phyloP scores from a whole-genome alignment of 2,113 vertebrate genomes.

The Tetrax tetrax region DNA sequence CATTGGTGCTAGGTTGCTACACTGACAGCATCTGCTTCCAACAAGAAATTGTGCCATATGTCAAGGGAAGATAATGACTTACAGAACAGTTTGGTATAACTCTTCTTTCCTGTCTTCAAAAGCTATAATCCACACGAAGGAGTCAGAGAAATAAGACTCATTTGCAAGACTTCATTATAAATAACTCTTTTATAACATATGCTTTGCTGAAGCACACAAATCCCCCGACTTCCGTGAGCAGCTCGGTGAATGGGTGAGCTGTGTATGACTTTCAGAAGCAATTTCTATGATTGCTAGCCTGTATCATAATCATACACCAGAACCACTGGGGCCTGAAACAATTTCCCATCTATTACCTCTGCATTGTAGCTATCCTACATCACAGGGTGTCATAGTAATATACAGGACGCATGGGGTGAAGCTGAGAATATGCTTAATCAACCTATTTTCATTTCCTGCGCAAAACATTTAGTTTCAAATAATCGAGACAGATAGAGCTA shows the following conservation, averaged over 20 bases:
- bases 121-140: conserved; percentile 14
- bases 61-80: conserved; percentile 4
- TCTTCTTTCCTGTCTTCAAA: not conserved
- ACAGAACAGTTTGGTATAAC: not conserved
- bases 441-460: not conserved
- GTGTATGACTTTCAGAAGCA: conserved; percentile 14
- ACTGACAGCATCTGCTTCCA: not conserved
- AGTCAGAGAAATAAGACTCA: conserved; percentile 30
- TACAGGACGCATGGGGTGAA: not conserved
- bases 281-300: conserved; percentile 48
- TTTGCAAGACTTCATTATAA: conserved; percentile 46
- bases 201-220: conserved; percentile 25
- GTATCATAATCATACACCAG: not conserved
- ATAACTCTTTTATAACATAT: not conserved
- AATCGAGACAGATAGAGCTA: not conserved
- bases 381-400: not conserved
- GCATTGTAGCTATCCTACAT: not conserved
- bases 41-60: not conserved
- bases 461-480: conserved; percentile 12
- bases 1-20: not conserved
- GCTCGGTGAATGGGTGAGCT: not conserved
- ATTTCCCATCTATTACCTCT: conserved; percentile 40
- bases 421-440: conserved; percentile 24
- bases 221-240: not conserved
- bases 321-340: conserved; percentile 1